Evolutionary conservation across 2,113 vertebrate species (phyloP).

Genomic region (Solea solea): DNA sequence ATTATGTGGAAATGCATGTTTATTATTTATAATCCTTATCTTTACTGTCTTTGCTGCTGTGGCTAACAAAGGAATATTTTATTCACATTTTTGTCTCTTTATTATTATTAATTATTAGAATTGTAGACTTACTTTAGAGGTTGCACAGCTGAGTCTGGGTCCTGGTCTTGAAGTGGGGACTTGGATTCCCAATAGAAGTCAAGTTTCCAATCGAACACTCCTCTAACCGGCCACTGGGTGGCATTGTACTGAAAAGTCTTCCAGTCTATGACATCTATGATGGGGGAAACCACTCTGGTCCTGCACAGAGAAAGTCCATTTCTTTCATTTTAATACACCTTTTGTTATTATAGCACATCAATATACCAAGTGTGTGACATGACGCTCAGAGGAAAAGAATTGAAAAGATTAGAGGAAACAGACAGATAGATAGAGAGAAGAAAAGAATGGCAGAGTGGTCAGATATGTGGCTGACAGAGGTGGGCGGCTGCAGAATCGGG

Average conservation of each 20-base stretch:
- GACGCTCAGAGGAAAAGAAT: constrained; percentile 29
- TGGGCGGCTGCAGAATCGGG: constrained; percentile 52
- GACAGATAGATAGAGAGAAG: constrained; percentile 9
- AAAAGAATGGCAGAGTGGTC: constrained; percentile 10
- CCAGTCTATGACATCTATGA: constrained; percentile 89
- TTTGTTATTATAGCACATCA: no score
- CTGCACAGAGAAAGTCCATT: constrained; percentile 66
- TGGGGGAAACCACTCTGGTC: constrained; percentile 86
- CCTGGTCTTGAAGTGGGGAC: constrained; percentile 75
- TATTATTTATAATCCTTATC: no score
- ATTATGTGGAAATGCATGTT: no score
- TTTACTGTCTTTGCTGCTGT: no score
- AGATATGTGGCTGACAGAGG: constrained; percentile 50
- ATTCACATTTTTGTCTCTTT: no score
- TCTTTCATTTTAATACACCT: no score
- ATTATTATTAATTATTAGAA: no score
- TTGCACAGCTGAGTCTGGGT: constrained; percentile 78
- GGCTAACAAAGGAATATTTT: no score
- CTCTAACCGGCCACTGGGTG: constrained; percentile 80
- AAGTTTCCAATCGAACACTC: constrained; percentile 89
- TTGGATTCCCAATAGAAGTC: constrained; percentile 88
- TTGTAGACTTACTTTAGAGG: constrained; percentile 84
- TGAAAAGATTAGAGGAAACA: constrained; percentile 32
- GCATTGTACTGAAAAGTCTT: constrained; percentile 87
- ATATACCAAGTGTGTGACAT: constrained; percentile 6